Conservation (phyloP, 2,113 vertebrate species). For the Thomomys bottae region DNA sequence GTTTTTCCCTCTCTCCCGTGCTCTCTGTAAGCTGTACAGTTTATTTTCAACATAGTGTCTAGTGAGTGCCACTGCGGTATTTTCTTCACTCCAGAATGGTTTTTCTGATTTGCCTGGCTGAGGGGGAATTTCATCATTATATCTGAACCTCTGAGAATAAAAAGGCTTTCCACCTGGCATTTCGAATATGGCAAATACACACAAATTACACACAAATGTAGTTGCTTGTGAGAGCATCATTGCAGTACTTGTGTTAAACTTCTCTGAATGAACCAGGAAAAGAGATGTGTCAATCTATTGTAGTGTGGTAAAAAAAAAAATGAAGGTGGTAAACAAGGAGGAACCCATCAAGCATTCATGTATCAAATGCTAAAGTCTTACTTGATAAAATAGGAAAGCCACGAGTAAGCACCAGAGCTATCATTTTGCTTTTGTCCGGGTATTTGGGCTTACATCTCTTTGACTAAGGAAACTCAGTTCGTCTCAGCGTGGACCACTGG, state of each 20-base stretch:
- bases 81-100: not conserved
- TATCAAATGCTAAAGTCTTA: not conserved
- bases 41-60: too few relatives aligned
- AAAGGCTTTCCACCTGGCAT: not conserved
- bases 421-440: not conserved
- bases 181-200: not conserved
- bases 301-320: not conserved
- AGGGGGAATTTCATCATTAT: not conserved
- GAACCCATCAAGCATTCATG: not conserved
- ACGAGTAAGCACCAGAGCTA: not conserved
- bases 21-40: too few relatives aligned
- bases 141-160: not conserved
- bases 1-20: too few relatives aligned
- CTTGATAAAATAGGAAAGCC: not conserved
- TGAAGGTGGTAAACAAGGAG: not conserved
- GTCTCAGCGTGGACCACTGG: not conserved
- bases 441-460: not conserved
- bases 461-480: not conserved
- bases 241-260: rapidly evolving
- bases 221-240: too few relatives aligned
- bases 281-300: not conserved
- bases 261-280: not conserved
- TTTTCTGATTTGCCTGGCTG: not conserved
- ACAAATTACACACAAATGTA: not conserved
- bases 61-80: too few relatives aligned